Conservation (phyloP, 2,888 invertebrate genomes). For the Athripsodes cinereus region DNA sequence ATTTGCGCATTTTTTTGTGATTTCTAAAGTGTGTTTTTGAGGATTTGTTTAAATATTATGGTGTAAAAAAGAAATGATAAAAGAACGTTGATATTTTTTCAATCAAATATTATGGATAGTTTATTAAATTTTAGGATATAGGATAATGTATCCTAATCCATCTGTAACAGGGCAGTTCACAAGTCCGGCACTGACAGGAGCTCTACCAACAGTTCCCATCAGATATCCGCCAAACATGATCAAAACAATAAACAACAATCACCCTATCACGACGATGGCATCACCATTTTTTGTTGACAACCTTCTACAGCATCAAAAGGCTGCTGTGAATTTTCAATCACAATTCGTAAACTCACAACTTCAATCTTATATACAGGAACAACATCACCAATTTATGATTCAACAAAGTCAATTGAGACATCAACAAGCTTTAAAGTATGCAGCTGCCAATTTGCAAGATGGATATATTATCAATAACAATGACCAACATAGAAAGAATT, state of each 20-base stretch:
- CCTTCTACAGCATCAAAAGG: slow-evolving; percentile 53
- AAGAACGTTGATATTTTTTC: too few relatives aligned
- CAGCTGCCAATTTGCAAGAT: slow-evolving; percentile 31
- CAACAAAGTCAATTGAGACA: slow-evolving; percentile 25
- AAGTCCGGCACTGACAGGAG: slow-evolving; percentile 14
- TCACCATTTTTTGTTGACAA: slow-evolving; percentile 59
- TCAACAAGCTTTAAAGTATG: slow-evolving; percentile 23
- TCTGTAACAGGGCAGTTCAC: slow-evolving; percentile 19
- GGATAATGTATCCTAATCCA: slow-evolving; percentile 27
- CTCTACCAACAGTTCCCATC: slow-evolving; percentile 15
- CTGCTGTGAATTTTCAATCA: slow-evolving; percentile 42
- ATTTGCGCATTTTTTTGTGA: too few relatives aligned
- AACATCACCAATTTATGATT: slow-evolving; percentile 26
- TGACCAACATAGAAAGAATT: slow-evolving; percentile 31
- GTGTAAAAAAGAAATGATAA: too few relatives aligned
- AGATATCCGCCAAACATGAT: slow-evolving; percentile 25
- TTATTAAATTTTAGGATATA: not conserved
- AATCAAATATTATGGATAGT: not conserved
- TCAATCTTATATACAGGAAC: slow-evolving; percentile 35
- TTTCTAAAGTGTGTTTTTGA: too few relatives aligned
- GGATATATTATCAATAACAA: slow-evolving; percentile 13
- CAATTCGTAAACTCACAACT: slow-evolving; percentile 52
- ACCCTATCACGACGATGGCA: slow-evolving; percentile 41
- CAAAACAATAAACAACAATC: slow-evolving; percentile 35
- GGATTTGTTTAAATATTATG: too few relatives aligned